Percentiles rank a stretch among this genome's conserved stretches.
Conservation (phyloP, 2,797 vertebrate species). For the Hypotaenidia philippensis region DNA sequence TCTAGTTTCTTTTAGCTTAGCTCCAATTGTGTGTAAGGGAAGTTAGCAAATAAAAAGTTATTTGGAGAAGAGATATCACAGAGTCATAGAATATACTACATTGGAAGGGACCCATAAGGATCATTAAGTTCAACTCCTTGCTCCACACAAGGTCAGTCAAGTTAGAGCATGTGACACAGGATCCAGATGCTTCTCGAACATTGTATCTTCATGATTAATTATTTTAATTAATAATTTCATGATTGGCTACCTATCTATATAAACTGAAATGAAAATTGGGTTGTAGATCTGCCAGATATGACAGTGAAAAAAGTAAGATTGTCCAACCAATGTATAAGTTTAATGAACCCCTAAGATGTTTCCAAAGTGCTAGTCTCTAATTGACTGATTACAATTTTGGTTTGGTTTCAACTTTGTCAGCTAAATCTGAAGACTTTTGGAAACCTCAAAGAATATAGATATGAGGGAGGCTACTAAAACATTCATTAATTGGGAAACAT, state of each 20-base stretch:
- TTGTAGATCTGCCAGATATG: neutral
- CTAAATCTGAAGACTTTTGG: neutral
- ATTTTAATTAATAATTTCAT: too few species aligned
- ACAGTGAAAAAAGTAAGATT: neutral
- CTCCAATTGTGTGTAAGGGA: neutral
- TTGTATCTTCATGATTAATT: neutral
- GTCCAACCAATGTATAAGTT: neutral
- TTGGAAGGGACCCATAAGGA: too few species aligned
- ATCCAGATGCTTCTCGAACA: too few species aligned
- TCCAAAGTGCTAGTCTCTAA: neutral
- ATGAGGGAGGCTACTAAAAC: neutral
- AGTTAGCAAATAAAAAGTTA: neutral
- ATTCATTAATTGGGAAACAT: conserved; percentile 5
- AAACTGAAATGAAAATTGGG: neutral
- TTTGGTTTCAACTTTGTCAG: neutral
- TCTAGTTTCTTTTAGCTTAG: neutral
- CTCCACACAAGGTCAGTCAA: too few species aligned
- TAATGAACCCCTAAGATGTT: neutral
- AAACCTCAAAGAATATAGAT: neutral
- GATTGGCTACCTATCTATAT: neutral
- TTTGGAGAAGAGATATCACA: neutral
- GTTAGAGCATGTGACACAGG: too few species aligned
- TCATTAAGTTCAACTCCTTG: too few species aligned
- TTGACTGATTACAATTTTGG: neutral
- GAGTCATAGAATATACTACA: too few species aligned